Conservation (phyloP, 2,113 vertebrate genomes). For the Leucopsar rothschildi region DNA sequence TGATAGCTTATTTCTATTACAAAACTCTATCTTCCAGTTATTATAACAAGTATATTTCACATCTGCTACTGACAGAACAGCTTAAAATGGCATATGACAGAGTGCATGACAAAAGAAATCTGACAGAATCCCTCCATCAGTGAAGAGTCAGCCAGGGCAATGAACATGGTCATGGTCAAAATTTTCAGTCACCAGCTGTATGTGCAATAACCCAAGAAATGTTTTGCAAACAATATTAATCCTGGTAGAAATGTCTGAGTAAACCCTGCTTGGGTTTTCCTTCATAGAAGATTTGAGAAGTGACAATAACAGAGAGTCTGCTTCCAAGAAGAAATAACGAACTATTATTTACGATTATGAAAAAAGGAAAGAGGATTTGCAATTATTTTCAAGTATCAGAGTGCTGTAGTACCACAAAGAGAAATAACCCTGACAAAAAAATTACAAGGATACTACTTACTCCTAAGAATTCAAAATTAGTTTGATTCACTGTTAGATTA, state of each 20-base stretch:
- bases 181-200: not conserved
- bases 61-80: not conserved
- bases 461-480: not conserved
- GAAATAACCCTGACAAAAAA: not conserved
- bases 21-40: not conserved
- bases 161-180: not conserved
- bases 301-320: not conserved
- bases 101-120: not conserved
- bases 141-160: not conserved
- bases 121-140: not conserved
- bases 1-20: not conserved
- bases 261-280: not conserved
- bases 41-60: not conserved
- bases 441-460: not conserved
- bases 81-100: not conserved
- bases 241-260: not conserved
- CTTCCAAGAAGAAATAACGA: not conserved
- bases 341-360: not conserved
- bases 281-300: not conserved
- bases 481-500: not conserved
- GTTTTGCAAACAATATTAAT: conserved; percentile 3
- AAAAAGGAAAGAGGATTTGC: not conserved
- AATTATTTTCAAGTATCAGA: not conserved
- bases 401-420: not conserved
- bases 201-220: not conserved